Percentiles rank a stretch among this genome's conserved stretches.
phyloP scores from a whole-genome alignment of 2,797 vertebrate genomes.

The Pterois miles region DNA sequence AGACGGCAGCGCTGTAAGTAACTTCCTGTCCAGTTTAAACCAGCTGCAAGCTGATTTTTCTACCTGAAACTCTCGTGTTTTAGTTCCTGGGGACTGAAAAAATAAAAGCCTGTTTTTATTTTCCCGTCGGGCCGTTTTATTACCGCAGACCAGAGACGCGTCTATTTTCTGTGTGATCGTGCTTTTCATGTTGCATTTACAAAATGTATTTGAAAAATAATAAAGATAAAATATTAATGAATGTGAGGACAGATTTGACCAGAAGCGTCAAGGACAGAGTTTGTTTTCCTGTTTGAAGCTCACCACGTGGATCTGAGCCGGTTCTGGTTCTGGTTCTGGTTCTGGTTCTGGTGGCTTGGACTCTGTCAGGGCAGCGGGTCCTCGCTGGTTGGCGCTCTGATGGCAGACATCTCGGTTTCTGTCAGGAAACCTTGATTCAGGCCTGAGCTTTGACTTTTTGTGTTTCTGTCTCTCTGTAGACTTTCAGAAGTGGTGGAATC shows the following conservation, averaged over 20 bases:
- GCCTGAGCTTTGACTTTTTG: conserved; percentile 80
- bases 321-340: not conserved
- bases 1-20: conserved; percentile 22
- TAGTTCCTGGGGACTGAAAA: not conserved
- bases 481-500: conserved; percentile 89
- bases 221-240: conserved; percentile 55
- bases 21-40: conserved; percentile 17
- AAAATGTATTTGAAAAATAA: conserved; percentile 71
- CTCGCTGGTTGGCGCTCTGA: not conserved
- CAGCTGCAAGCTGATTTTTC: conserved; percentile 5
- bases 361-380: not conserved
- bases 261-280: conserved; percentile 4
- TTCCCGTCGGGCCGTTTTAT: conserved; percentile 71
- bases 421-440: conserved; percentile 41
- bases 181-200: conserved; percentile 83
- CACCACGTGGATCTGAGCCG: conserved; percentile 15
- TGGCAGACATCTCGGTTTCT: no score
- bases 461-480: conserved; percentile 83
- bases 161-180: conserved; percentile 81
- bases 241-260: conserved; percentile 51
- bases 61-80: not conserved
- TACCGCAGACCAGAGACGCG: conserved; percentile 69
- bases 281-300: conserved; percentile 26
- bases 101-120: conserved; percentile 65
- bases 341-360: no score